Conservation (phyloP, 2,113 vertebrate genomes). For the Alces alces region DNA sequence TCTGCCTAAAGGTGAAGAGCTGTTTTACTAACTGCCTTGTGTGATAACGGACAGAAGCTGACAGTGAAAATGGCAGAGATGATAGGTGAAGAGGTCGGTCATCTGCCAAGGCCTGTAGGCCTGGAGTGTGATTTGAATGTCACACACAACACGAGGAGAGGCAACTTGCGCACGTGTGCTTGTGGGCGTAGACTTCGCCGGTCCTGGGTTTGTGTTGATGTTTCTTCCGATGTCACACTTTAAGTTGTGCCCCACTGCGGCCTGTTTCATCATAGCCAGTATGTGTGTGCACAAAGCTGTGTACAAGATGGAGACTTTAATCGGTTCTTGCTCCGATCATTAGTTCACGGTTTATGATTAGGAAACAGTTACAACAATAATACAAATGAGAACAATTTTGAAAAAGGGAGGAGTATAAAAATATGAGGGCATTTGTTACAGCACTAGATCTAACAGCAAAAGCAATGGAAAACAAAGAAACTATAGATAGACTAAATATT, state of each 20-base stretch:
- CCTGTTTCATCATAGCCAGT: neutral
- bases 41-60: slow-evolving; percentile 5
- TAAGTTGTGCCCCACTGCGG: accelerated
- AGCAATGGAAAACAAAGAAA: neutral
- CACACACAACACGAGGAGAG: neutral
- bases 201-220: too few relatives aligned
- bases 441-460: neutral
- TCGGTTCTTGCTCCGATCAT: neutral
- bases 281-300: neutral
- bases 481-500: neutral
- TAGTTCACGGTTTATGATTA: neutral
- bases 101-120: neutral
- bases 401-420: neutral
- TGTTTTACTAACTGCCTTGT: slow-evolving; percentile 2
- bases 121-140: neutral
- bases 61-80: neutral
- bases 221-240: neutral
- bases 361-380: neutral
- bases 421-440: neutral
- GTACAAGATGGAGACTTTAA: neutral
- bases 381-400: neutral
- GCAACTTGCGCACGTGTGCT: too few relatives aligned
- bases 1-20: slow-evolving; percentile 42
- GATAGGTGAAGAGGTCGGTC: neutral
- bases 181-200: neutral